A percentile compares a stretch with the other conserved stretches of the same genome.
These are phyloP conservation scores for Poecilia picta DNA, from an alignment of 2,797 vertebrate genomes.

Conservation along the genomic window DNA sequence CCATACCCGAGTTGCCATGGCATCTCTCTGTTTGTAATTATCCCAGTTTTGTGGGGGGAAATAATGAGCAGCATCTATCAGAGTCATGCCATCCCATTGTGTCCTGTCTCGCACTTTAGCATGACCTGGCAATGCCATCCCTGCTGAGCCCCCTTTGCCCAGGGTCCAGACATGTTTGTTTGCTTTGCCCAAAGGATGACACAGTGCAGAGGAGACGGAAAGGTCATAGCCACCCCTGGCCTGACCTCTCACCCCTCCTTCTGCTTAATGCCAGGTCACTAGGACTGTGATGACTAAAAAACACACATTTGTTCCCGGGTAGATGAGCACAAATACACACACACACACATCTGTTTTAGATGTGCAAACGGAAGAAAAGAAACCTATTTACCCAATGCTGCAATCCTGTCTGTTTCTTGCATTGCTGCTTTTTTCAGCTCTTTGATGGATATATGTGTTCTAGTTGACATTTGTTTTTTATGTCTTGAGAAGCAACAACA, in stretches of 20 bases:
- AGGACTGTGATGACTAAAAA: constrained; percentile 63
- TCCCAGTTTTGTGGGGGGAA: constrained; percentile 70
- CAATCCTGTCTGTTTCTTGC: not conserved
- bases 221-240: constrained; percentile 76
- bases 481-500: constrained; percentile 62
- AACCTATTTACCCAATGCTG: constrained; percentile 23
- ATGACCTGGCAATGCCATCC: constrained; percentile 75
- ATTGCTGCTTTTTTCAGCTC: constrained; percentile 16
- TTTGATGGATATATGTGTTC: constrained; percentile 51
- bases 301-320: constrained; percentile 51
- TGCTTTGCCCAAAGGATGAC: constrained; percentile 76
- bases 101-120: constrained; percentile 61
- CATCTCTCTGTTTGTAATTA: constrained; percentile 71
- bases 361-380: constrained; percentile 12
- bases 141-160: constrained; percentile 69
- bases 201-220: constrained; percentile 68
- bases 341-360: constrained; percentile 5
- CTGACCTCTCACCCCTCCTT: constrained; percentile 74
- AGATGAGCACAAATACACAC: constrained; percentile 36
- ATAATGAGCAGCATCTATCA: constrained; percentile 78
- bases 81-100: constrained; percentile 65
- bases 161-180: constrained; percentile 77
- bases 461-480: constrained; percentile 61
- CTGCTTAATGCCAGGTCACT: constrained; percentile 72
- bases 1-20: constrained; percentile 55